Evolutionary conservation across 2,888 invertebrate species (phyloP).

Genomic region (Amphiduros pacificus): DNA sequence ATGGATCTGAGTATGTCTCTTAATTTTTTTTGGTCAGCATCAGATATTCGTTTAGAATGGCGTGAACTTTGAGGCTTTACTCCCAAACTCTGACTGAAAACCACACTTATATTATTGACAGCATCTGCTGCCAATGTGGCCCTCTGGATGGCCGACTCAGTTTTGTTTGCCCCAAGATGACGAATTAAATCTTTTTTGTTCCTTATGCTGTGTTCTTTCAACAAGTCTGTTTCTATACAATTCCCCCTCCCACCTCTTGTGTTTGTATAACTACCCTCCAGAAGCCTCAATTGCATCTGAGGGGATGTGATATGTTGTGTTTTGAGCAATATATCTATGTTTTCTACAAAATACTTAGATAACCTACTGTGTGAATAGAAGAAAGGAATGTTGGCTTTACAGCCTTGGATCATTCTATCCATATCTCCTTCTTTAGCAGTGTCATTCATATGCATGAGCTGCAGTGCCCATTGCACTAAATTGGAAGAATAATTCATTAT

Average conservation of each 20-base stretch:
- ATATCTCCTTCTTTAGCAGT: constrained; percentile 8
- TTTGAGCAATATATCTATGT: not conserved
- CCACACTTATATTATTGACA: not conserved
- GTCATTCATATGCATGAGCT: constrained; percentile 9
- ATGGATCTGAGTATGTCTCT: not conserved
- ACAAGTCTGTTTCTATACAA: constrained; percentile 1
- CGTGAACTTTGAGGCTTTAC: not conserved
- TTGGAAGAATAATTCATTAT: not conserved
- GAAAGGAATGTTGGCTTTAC: constrained; percentile 5
- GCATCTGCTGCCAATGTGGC: not conserved
- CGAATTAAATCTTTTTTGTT: not conserved
- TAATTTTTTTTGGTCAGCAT: not conserved
- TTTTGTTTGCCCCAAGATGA: constrained; percentile 1
- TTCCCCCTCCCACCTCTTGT: not conserved
- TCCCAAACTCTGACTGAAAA: not conserved
- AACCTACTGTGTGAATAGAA: constrained; percentile 1
- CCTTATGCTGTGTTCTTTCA: not conserved
- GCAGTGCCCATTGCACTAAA: constrained; percentile 4
- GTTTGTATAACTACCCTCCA: constrained; percentile 1
- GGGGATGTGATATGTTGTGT: not conserved
- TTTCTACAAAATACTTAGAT: constrained; percentile 1
- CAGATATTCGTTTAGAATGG: not conserved
- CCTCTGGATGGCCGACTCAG: not conserved
- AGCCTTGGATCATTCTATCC: not conserved
- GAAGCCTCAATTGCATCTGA: not conserved